Base-by-base conservation (phyloP, 2,113 vertebrate genomes). In the Empidonax traillii region DNA sequence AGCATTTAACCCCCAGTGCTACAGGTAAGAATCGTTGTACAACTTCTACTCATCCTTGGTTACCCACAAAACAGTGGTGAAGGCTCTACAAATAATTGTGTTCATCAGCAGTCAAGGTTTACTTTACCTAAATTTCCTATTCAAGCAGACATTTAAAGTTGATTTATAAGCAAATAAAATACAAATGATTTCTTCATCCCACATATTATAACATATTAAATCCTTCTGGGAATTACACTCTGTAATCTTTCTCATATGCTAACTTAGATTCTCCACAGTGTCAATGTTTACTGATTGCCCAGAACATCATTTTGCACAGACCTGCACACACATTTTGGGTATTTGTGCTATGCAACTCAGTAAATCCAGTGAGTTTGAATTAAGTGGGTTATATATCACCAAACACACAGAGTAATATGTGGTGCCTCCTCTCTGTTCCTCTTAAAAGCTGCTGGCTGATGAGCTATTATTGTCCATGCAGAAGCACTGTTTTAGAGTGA, bases 131-230 rank as follows among this genome's bases (percentile, higher is more conserved):
- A 41, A 85, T 73, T 75, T 82, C 67, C 51, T 65, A n/a, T 31
- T 82, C 41, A 79, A 80, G 31, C 37, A 90, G 71, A 49, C 14
- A 58, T 61, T 31, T 79, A 56, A 35, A 12, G 22, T n/a, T 95
- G 46, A 30, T 87, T 87, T 85, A 52, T 76, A 93, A 82, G 41
- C 33, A 94, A 94, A 94, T 76, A 65, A 90, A 92, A 88, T 77
- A 66, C 75, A 94, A 88, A 83, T 58, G 0, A 35, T 83, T 43
- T 66, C 23, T 89, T 88, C 63, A 80, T 65, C 46, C 17, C 28
- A 86, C 23, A 17, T 44, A 75, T 7, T 74, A 82, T 74, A 82
- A 59, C 19, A 35, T 39, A 79, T 44, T 56, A 73, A 82, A 87
- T 30, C n/a, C 43, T 76, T 56, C 62, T 79, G 63, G 58, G 62